Evolutionary conservation across 2,888 invertebrate species (phyloP).

Genomic region (Chouioia cunea): DNA sequence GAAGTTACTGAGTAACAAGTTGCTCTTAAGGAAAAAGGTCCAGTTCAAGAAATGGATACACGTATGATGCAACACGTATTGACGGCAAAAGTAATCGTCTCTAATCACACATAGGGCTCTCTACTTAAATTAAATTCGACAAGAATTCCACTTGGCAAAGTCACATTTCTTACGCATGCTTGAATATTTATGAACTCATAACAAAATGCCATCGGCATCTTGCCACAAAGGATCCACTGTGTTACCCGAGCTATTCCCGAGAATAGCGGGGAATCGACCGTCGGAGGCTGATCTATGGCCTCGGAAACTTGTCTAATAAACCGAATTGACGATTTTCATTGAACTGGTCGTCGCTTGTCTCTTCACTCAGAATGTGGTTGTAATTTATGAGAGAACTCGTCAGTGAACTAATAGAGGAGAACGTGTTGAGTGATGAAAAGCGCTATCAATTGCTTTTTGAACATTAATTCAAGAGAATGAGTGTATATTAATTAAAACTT

Average conservation of each 20-base stretch:
- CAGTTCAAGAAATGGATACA: too few species aligned
- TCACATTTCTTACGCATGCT: not conserved
- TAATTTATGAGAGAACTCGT: constrained; percentile 30
- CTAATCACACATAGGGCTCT: not conserved
- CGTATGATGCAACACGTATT: too few species aligned
- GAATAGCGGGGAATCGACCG: not conserved
- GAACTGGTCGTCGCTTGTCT: not conserved
- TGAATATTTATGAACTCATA: constrained; percentile 34
- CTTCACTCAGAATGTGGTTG: not conserved
- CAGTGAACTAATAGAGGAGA: not conserved
- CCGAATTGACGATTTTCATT: constrained; percentile 32
- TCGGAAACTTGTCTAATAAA: constrained; percentile 38
- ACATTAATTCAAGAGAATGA: too few species aligned
- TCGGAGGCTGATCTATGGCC: constrained; percentile 23
- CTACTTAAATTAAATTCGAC: constrained; percentile 45
- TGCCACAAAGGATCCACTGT: not conserved
- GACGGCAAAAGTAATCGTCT: constrained; percentile 34
- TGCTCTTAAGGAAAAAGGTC: too few species aligned
- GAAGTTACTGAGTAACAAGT: too few species aligned
- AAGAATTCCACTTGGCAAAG: constrained; percentile 47
- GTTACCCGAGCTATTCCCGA: too few species aligned
- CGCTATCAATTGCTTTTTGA: too few species aligned
- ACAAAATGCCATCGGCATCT: constrained; percentile 23
- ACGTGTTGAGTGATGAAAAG: too few species aligned
- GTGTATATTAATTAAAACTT: too few species aligned